phyloP scores from a whole-genome alignment of 2,888 invertebrate species.

The Lingula anatina region DNA sequence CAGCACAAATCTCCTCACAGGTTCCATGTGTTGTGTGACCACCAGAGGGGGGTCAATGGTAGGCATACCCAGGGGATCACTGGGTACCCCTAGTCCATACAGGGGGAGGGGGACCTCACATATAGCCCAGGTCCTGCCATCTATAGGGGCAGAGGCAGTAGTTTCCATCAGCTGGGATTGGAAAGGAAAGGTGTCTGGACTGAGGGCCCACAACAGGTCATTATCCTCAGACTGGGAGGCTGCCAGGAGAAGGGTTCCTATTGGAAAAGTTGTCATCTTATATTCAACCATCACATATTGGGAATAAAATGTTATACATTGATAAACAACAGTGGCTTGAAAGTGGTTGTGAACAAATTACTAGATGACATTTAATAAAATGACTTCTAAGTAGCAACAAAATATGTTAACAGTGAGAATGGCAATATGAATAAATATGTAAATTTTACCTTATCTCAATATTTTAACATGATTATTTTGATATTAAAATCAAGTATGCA shows the following conservation, averaged over 20 bases:
- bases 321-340: too few relatives aligned
- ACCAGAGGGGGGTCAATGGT: slow-evolving; percentile 61
- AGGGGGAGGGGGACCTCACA: slow-evolving; percentile 58
- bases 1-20: slow-evolving; percentile 73
- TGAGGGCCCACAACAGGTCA: slow-evolving; percentile 73
- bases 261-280: too few relatives aligned
- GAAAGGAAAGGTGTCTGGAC: slow-evolving; percentile 70
- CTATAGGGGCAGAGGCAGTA: slow-evolving; percentile 64
- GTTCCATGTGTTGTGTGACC: slow-evolving; percentile 68
- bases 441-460: too few relatives aligned
- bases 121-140: slow-evolving; percentile 86
- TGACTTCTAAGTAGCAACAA: too few relatives aligned
- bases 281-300: too few relatives aligned
- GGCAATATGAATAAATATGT: too few relatives aligned
- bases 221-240: slow-evolving; percentile 66
- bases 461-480: too few relatives aligned
- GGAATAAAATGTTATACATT: too few relatives aligned
- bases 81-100: background rate
- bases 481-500: too few relatives aligned
- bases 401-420: too few relatives aligned
- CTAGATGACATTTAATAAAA: too few relatives aligned
- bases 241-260: slow-evolving; percentile 69
- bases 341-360: too few relatives aligned
- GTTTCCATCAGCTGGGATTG: slow-evolving; percentile 53
- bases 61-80: slow-evolving; percentile 8